Base-by-base conservation (phyloP, 2,797 vertebrate genomes). In the Enteromius viviparus region DNA sequence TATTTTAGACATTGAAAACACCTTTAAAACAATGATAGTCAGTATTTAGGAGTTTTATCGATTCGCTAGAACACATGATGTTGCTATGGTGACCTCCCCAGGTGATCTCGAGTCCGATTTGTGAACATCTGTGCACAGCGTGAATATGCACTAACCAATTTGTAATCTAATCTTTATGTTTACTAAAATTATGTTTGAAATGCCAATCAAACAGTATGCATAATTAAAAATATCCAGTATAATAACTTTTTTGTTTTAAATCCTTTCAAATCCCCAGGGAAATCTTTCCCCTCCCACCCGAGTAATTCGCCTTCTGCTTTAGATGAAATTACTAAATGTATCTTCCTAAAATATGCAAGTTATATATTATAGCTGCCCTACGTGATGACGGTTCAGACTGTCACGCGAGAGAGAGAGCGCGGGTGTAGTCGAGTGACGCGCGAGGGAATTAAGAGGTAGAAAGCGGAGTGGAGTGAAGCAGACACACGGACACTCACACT, bases 351-450 rank as follows among this genome's bases (percentile, higher is more conserved):
- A 62, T 8, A 64, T 11, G 10, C n/a, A 5, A 4, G n/a, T 58
- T 5, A n/a, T n/a, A 29, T 6, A 53, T 40, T 1, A 49, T 37
- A 19, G 47, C 40, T 60, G 51, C 69, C 78, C 51, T n/a, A 7
- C 26, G 26, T 53, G 80, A 65, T 75, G 26, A 66, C 60, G 23
- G 72, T 76, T 58, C 47, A 32, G 8, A 55, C 2, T 32, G 60
- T n/a, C 72, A 68, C 29, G 60, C 60, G 71, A 62, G 29, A n/a
- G 49, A 21, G 29, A 29, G 51, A 17, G 51, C 45, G 9, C 32
- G 10, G 11, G 62, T 70, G 81, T 51, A 71, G 81, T 83, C 64
- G 78, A 60, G 65, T 83, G 82, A 83, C 75, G 53, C 40, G 65
- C 53, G 26, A 78, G 81, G 65, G 81, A 83, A 71, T 83, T 62